These are phyloP conservation scores for Mellivora capensis DNA, from an alignment of 2,113 vertebrate species.

Conservation along the genomic window DNA sequence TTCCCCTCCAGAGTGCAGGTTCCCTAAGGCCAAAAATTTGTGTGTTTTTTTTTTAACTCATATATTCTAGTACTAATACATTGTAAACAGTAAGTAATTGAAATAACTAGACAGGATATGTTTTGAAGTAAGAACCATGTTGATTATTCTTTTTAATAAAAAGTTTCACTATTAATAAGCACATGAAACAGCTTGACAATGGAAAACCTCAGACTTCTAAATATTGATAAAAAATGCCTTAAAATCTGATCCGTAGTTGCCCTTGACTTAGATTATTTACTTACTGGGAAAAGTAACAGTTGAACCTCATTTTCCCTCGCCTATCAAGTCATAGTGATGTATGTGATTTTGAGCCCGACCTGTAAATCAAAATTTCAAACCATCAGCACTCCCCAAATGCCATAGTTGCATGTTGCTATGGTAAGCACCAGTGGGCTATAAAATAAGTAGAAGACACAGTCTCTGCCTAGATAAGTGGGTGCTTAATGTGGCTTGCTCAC, in stretches of 20 bases:
- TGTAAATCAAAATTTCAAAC: background rate
- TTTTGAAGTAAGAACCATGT: background rate
- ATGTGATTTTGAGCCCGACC: background rate
- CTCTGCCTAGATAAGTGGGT: slow-evolving; percentile 13
- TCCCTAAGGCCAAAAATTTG: background rate
- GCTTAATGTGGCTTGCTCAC: slow-evolving; percentile 28
- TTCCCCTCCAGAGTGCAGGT: background rate
- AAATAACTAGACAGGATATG: background rate
- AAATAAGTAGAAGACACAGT: slow-evolving; percentile 7
- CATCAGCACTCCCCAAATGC: background rate
- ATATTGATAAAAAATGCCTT: background rate
- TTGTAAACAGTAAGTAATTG: background rate
- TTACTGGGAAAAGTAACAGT: background rate
- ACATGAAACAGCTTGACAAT: background rate
- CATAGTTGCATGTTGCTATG: background rate
- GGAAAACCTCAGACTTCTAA: background rate
- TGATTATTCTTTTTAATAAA: background rate
- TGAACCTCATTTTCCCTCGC: background rate
- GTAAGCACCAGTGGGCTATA: background rate
- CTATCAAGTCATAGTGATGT: background rate
- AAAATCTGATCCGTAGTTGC: background rate
- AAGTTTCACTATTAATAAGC: background rate
- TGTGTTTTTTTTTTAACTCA: background rate
- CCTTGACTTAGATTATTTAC: background rate
- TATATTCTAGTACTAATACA: background rate